Base-by-base conservation (phyloP, 2,113 vertebrate genomes). In the Hippoglossus stenolepis region DNA sequence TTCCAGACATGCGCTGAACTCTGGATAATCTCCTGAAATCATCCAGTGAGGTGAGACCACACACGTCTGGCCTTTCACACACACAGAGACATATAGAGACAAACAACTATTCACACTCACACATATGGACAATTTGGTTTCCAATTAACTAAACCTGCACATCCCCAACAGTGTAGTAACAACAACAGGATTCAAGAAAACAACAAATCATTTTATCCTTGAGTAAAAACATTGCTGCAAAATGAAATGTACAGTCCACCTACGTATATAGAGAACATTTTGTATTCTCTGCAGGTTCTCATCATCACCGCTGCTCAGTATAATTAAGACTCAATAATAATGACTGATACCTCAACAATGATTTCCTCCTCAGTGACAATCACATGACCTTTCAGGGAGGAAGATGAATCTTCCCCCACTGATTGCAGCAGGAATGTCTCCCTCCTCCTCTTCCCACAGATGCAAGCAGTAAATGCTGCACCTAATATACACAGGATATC, bases 401-500 rank as follows among this genome's bases (percentile, higher is more conserved):
- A 73, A 67, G 67, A 78, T 56, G 20, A 74, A 77, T 75, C 54
- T 49, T 51, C 49, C 26, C 3, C 15, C 24, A 17, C 26, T 51
- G 54, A 57, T 57, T 21, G 4, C 26, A 63, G 59, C 49, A 17
- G 43, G 35, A 65, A 7, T 24, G 57, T n/a, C n/a, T 3, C n/a
- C 15, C 13, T 23, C 54, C 54, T 24, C 20, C 14, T 26, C 3
- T 6, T 20, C 38, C 9, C 38, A 57, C 38, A 60, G 66, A 80
- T 75, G 28, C 21, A 62, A 43, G 73, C 57, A 31, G 79, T 80
- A 88, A 87, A 88, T 75, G 76, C 47, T 23, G 53, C 62, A 23
- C 15, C 7, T 21, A 60, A 67, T 70, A 71, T 4, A 59, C 21
- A 28, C 31, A 65, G 40, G 38, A 65, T 51, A 60, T 56, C 68